Conservation (phyloP, 2,888 invertebrate genomes). For the Schrankia costaestrigalis region DNA sequence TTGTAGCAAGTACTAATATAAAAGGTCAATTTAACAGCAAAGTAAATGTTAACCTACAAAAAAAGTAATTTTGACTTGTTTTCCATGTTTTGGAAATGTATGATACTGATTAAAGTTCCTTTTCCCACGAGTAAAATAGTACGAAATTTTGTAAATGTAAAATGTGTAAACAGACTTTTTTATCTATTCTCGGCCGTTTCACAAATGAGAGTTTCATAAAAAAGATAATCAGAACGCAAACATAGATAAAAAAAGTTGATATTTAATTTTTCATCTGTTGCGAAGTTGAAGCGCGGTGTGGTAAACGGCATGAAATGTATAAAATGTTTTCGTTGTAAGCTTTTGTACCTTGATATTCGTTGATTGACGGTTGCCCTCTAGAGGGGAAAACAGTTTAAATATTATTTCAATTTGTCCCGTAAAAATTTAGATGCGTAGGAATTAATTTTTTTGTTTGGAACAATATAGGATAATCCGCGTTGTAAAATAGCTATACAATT, state of each 20-base stretch:
- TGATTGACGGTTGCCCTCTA: constrained; percentile 15
- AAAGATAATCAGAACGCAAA: constrained; percentile 3
- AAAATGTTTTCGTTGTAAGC: constrained; percentile 13
- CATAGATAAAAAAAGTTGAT: constrained; percentile 9
- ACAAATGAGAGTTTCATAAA: constrained; percentile 4
- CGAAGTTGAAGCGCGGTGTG: constrained; percentile 6
- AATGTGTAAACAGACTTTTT: constrained; percentile 4
- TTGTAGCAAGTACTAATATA: no score
- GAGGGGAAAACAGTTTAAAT: constrained; percentile 8
- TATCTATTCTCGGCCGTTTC: constrained; percentile 3
- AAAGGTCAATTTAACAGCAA: no score
- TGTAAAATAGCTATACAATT: no score
- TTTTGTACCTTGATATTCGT: constrained; percentile 22
- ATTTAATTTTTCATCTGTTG: constrained; percentile 10
- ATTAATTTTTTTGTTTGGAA: no score
- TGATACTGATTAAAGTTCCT: constrained; percentile 5
- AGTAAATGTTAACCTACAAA: no score
- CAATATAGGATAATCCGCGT: no score
- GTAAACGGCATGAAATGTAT: constrained; percentile 13
- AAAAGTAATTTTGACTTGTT: no score
- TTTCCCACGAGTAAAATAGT: constrained; percentile 2
- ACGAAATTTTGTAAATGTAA: constrained; percentile 3
- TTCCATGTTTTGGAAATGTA: constrained; percentile 5
- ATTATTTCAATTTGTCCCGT: constrained; percentile 7
- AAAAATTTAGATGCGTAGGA: no score